Percentiles rank a stretch among this genome's conserved stretches.
Conservation (phyloP, 2,797 vertebrate genomes). For the Notoglanidium macrostoma region DNA sequence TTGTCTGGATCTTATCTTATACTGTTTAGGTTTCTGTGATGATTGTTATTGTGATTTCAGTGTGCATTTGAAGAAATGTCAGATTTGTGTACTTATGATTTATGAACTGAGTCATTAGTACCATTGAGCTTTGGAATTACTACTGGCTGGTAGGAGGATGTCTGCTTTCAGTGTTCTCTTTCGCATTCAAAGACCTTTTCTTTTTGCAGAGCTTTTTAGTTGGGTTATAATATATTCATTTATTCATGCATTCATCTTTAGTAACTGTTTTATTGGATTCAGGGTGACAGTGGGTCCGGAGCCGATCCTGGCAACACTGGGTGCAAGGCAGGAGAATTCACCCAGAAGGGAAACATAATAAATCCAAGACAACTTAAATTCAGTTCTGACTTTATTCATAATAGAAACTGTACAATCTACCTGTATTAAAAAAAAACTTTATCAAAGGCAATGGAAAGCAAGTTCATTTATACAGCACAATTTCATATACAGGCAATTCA, state of each 20-base stretch:
- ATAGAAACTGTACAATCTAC: background rate
- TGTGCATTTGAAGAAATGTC: constrained; percentile 4
- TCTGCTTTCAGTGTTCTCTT: background rate
- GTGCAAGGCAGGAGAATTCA: background rate
- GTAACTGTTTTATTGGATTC: background rate
- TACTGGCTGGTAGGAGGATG: background rate
- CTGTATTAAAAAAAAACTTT: background rate
- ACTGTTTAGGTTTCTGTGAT: background rate
- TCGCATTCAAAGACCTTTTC: background rate
- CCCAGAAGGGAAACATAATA: background rate
- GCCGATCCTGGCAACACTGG: background rate
- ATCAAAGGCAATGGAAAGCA: background rate
- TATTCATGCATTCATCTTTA: background rate
- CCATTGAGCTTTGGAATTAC: background rate
- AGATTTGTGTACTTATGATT: constrained; percentile 19
- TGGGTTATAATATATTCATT: background rate
- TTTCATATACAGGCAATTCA: background rate
- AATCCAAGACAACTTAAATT: background rate
- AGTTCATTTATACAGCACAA: background rate
- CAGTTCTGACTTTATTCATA: background rate
- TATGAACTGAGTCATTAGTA: constrained; percentile 20
- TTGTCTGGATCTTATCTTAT: background rate
- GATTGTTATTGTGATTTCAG: constrained; percentile 6
- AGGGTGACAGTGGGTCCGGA: background rate
- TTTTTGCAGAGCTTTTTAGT: background rate